These are phyloP conservation scores for Prochilodus magdalenae DNA, from an alignment of 2,113 vertebrate genomes.

Conservation along the genomic window DNA sequence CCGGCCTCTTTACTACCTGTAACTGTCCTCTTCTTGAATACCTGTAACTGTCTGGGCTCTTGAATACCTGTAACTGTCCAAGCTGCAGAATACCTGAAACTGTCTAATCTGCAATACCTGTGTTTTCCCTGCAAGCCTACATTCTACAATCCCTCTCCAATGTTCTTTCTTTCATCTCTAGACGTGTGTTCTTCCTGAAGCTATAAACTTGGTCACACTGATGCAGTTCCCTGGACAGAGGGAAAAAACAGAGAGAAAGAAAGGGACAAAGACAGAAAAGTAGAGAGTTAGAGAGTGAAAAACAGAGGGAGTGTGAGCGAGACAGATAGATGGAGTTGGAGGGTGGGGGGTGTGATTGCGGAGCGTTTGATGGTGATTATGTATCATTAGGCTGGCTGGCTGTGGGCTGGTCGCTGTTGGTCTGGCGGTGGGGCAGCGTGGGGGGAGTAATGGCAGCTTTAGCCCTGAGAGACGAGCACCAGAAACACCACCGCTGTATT, in stretches of 20 bases:
- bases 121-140: too few species aligned
- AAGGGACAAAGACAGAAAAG: neutral
- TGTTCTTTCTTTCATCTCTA: too few species aligned
- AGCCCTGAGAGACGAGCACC: constrained; percentile 37
- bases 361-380: constrained; percentile 72
- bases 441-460: constrained; percentile 50
- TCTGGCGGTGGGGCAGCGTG: neutral
- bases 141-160: too few species aligned
- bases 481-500: constrained; percentile 41
- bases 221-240: neutral
- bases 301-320: neutral
- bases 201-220: neutral
- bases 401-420: neutral
- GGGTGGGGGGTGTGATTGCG: constrained; percentile 55
- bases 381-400: constrained; percentile 67
- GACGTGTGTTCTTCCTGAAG: too few species aligned
- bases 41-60: too few species aligned
- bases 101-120: too few species aligned
- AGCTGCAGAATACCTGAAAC: too few species aligned
- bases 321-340: constrained; percentile 44
- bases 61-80: too few species aligned
- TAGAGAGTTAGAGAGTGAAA: neutral
- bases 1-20: too few species aligned
- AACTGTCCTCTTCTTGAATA: too few species aligned
- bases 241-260: neutral